Conservation (phyloP, 1,140 invertebrate genomes). For the Macrotrachela quadricornifera region DNA sequence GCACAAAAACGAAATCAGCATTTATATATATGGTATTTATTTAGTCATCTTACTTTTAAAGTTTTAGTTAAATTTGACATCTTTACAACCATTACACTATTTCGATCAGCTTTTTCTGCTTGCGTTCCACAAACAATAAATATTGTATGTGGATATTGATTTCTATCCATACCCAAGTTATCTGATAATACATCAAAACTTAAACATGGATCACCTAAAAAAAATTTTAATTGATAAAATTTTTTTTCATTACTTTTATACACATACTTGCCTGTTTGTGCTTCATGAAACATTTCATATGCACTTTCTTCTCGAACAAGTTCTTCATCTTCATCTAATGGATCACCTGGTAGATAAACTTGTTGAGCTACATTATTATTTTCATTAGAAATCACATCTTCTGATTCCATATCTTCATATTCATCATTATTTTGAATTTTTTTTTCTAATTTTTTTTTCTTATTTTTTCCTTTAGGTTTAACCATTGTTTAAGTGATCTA, state of each 20-base stretch:
- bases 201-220: constrained; percentile 35
- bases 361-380: too few relatives aligned
- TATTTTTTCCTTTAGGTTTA: too few relatives aligned
- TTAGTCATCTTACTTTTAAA: constrained; percentile 18
- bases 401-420: too few relatives aligned
- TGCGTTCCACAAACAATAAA: constrained; percentile 74
- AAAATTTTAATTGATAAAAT: background rate
- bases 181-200: constrained; percentile 33
- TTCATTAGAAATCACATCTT: too few relatives aligned
- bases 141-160: constrained; percentile 50
- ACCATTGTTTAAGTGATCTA: too few relatives aligned
- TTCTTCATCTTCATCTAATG: constrained; percentile 43
- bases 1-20: constrained; percentile 4
- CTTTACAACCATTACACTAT: constrained; percentile 46
- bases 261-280: constrained; percentile 40
- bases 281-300: constrained; percentile 70
- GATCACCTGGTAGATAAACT: too few relatives aligned
- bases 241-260: background rate
- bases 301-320: constrained; percentile 67
- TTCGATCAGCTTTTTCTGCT: constrained; percentile 53
- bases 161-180: constrained; percentile 47
- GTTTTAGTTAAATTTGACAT: constrained; percentile 55
- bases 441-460: too few relatives aligned
- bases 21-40: background rate
- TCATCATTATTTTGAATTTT: too few relatives aligned